Base-by-base conservation (phyloP, 2,113 vertebrate species). In the Aldabrachelys gigantea region DNA sequence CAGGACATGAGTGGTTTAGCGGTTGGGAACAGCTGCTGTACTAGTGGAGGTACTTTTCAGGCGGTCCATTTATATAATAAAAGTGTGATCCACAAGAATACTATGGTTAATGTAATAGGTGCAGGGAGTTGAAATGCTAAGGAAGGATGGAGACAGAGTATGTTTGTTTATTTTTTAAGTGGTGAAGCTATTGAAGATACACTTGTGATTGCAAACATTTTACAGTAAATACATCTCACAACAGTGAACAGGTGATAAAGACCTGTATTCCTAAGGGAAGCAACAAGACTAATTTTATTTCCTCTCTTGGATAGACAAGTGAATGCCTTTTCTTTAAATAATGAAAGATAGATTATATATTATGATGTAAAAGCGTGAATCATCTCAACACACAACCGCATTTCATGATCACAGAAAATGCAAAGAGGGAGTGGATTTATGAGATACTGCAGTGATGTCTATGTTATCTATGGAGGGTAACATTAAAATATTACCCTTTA, bases 321-420 rank as follows among this genome's bases (percentile, higher is more conserved):
- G 21, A 25, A 31, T 29, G 2, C n/a, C 38, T 50, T 75, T 75
- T 14, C 62, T 65, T 65, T n/a, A 57, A 65, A 0, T 12, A 8
- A 84, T 0, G 54, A 89, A 79, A 0, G 0, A 31, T 1, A 22
- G 88, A 13, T 22, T 92, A 10, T 75, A 47, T 29, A 10, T 72
- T 14, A n/a, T 52, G n/a, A 50, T 31, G 0, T 8, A n/a, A 22
- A 50, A 0, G 0, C 24, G 54, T 11, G 79, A 29, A 52, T 8
- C 41, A 4, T 83, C 87, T n/a, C 78, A 19, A 47, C 49, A 52
- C 8, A 62, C 1, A 1, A 41, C 44, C 3, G 0, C 38, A 4
- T 49, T 79, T 3, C 5, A 12, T 4, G 1, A 16, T 5, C 5
- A 24, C 27, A 82, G 54, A 91, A 78, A 3, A 16, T 38, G 44